These are phyloP conservation scores for Dasyprocta punctata DNA, from an alignment of 2,113 vertebrate species.

Conservation along the genomic window DNA sequence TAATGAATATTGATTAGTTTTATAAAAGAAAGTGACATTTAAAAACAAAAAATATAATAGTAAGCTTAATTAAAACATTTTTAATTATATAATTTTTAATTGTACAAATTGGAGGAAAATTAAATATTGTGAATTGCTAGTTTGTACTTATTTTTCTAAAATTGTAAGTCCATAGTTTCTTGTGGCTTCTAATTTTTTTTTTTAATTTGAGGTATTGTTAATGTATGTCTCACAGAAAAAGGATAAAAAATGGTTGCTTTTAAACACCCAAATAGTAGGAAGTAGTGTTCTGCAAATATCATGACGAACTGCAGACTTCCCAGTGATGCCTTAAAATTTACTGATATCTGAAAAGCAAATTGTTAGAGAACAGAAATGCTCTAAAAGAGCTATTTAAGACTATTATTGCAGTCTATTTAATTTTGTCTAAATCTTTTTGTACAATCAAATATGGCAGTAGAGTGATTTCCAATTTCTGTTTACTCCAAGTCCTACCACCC, in stretches of 20 bases:
- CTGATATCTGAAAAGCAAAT: neutral
- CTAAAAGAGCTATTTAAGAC: neutral
- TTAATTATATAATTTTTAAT: neutral
- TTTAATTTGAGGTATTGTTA: neutral
- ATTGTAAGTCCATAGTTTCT: neutral
- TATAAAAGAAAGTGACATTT: neutral
- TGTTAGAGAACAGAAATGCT: neutral
- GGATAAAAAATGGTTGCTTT: neutral
- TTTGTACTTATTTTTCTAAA: neutral
- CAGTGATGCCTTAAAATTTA: neutral
- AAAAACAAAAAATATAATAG: neutral
- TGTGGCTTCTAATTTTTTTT: neutral
- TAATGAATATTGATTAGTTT: neutral
- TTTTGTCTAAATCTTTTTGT: neutral
- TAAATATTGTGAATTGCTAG: neutral
- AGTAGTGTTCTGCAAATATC: neutral
- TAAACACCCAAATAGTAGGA: neutral
- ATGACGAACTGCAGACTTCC: neutral
- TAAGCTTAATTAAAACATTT: conserved; percentile 15
- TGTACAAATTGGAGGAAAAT: neutral
- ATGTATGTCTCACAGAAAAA: neutral
- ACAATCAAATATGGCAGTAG: neutral
- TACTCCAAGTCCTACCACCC: neutral
- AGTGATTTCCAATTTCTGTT: neutral
- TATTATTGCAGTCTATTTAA: neutral